Conservation (phyloP, 2,113 vertebrate species). For the Rhadina sibilatrix region DNA sequence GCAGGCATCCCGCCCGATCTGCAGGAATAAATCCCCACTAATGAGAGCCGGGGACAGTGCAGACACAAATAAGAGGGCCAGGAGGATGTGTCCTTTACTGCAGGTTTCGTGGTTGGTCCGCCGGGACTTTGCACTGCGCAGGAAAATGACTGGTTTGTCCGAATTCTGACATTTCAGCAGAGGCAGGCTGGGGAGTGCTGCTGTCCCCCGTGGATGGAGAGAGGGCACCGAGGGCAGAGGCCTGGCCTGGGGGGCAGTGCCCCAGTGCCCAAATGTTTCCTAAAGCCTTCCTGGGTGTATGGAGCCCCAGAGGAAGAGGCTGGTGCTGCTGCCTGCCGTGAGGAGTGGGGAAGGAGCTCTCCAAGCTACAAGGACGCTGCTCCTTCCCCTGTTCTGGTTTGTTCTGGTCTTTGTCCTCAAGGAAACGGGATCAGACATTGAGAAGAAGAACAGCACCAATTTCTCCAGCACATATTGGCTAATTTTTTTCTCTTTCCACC, state of each 20-base stretch:
- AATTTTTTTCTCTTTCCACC: background rate
- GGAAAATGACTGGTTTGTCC: background rate
- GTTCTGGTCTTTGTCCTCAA: background rate
- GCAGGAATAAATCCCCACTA: background rate
- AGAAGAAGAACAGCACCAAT: conserved; percentile 44
- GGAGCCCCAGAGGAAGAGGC: background rate
- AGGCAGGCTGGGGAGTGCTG: accelerated
- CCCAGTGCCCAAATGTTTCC: background rate
- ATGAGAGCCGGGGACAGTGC: background rate
- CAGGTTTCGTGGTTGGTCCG: background rate
- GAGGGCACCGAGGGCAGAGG: background rate
- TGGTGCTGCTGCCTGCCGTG: accelerated
- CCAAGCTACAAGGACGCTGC: background rate
- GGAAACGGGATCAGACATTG: background rate
- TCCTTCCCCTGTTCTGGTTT: background rate
- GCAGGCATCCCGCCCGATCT: background rate
- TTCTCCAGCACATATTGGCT: conserved; percentile 35
- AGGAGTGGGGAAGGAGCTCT: background rate
- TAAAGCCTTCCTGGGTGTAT: background rate
- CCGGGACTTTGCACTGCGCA: background rate
- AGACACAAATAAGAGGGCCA: background rate
- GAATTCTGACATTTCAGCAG: background rate
- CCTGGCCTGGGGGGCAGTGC: background rate
- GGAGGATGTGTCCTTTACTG: background rate
- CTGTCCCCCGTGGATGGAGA: background rate